Base-by-base conservation (phyloP, 2,797 vertebrate species). In the Fratercula arctica region DNA sequence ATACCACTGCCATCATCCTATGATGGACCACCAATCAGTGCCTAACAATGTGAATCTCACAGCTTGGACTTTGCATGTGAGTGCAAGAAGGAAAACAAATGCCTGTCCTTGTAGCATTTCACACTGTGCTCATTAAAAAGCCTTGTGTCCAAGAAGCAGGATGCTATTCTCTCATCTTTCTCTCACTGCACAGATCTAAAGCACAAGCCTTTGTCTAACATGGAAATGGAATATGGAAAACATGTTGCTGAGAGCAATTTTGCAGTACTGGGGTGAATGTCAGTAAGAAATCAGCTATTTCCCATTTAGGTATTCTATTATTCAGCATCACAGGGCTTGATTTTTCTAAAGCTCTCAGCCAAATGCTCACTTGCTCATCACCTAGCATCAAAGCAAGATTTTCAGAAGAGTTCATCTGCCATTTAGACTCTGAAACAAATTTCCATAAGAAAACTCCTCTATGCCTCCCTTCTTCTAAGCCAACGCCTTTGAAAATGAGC, bases 341-440 rank as follows among this genome's bases (percentile, higher is more conserved):
- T 92, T 96, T 94, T 96, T 90, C 68, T 74, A 29, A 84, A 92
- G 75, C 67, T 90, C 73, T 89, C 81, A 91, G 78, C 18, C 63
- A 90, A 82, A 85, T 4, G 4, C 31, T 78, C 61, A 75, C 69
- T 59, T 79, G 84, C 68, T 82, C 3, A 0, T 87, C 89, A 77
- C 59, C 20, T 3, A 51, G 63, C 67, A 83, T 70, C 78, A 92
- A 59, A 67, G 51, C 26, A 78, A 79, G 45, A 31, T 73, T 93
- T 89, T 74, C 63, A 80, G 48, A 80, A 80, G 45, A 63, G 31
- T 59, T 77, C 61, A 45, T 53, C 53, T 80, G 48, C 81, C 64
- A n/a, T 79, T 95, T 92, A 92, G 54, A 45, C 9, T 26, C 43
- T 45, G 80, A 78, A 87, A 66, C 7, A 77, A 63, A 59, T n/a